Base-by-base conservation (phyloP, 1,140 invertebrate species). In the Trachelipus rathkii region DNA sequence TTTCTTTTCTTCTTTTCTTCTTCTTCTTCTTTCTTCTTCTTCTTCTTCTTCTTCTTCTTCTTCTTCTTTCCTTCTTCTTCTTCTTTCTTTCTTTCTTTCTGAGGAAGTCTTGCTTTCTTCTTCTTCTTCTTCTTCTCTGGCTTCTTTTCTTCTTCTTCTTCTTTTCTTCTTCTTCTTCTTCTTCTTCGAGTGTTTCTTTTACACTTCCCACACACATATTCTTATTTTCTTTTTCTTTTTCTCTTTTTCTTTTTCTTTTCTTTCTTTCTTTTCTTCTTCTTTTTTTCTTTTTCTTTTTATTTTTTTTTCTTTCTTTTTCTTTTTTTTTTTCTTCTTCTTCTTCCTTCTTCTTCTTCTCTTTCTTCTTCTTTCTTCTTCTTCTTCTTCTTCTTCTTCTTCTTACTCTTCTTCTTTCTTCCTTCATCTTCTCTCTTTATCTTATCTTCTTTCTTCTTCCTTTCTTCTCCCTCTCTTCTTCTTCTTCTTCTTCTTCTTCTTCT, bases 171-270 rank as follows among this genome's bases (percentile, higher is more conserved):
- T 53, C n/a, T 53, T 53, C n/a, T 53, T 10, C 10, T 10, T n/a
- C 10, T n/a, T n/a, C n/a, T n/a, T n/a, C n/a, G n/a, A n/a, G n/a
- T n/a, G n/a, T n/a, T n/a, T n/a, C n/a, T n/a, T 53, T n/a, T 10
- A 10, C 50, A 53, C 50, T 10, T 53, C n/a, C n/a, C 50, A 53
- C 50, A 53, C n/a, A 53, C 50, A 53, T 53, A 53, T 53, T 53
- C 50, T 53, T 53, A 53, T 53, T n/a, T 53, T 53, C n/a, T n/a
- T 53, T 53, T 10, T 53, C 50, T n/a, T 53, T 53, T 10, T 53
- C 50, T 53, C n/a, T 10, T 53, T n/a, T 53, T 53, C 10, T 53
- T n/a, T 53, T 53, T n/a, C n/a, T n/a, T n/a, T n/a, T n/a, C n/a
- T n/a, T n/a, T n/a, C n/a, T n/a, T n/a, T n/a, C n/a, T n/a, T n/a